Percentiles rank a stretch among this genome's conserved stretches.
Conservation (phyloP, 2,888 invertebrate genomes). For the Brachylomia viminalis region DNA sequence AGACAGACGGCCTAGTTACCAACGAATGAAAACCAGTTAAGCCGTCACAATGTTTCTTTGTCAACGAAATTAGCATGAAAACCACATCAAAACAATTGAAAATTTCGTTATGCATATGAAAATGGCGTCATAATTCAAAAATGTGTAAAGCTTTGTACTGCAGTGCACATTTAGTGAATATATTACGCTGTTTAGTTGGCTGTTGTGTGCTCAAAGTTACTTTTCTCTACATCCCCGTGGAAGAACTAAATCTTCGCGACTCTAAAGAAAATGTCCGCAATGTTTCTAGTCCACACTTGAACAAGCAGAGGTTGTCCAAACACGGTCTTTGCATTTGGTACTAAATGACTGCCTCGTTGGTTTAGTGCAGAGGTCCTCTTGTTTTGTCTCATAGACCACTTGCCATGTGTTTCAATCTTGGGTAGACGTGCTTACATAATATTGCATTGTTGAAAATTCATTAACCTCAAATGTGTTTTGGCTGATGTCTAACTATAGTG, state of each 20-base stretch:
- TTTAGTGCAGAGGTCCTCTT: too few species aligned
- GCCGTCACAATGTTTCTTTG: slow-evolving; percentile 36
- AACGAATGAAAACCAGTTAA: slow-evolving; percentile 30
- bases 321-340: slow-evolving; percentile 63
- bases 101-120: slow-evolving; percentile 43
- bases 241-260: slow-evolving; percentile 72
- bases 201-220: slow-evolving; percentile 45
- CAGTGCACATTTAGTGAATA: slow-evolving; percentile 51
- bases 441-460: too few species aligned
- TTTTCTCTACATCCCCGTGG: slow-evolving; percentile 62
- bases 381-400: too few species aligned
- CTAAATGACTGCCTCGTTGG: slow-evolving; percentile 12
- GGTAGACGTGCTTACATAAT: too few species aligned
- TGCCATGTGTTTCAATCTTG: too few species aligned
- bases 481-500: too few species aligned
- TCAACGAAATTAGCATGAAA: slow-evolving; percentile 55
- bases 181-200: slow-evolving; percentile 46
- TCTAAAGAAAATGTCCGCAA: slow-evolving; percentile 71
- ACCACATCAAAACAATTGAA: slow-evolving; percentile 59
- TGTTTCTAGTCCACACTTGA: slow-evolving; percentile 71
- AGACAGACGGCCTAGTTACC: slow-evolving; percentile 17
- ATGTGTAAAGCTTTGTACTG: slow-evolving; percentile 44
- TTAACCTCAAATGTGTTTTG: too few species aligned
- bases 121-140: slow-evolving; percentile 53
- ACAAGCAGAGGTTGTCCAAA: slow-evolving; percentile 66